Percentiles rank a stretch among this genome's conserved stretches.
These are phyloP conservation scores for Rhadina sibilatrix DNA, from an alignment of 2,113 vertebrate genomes.

Conservation along the genomic window DNA sequence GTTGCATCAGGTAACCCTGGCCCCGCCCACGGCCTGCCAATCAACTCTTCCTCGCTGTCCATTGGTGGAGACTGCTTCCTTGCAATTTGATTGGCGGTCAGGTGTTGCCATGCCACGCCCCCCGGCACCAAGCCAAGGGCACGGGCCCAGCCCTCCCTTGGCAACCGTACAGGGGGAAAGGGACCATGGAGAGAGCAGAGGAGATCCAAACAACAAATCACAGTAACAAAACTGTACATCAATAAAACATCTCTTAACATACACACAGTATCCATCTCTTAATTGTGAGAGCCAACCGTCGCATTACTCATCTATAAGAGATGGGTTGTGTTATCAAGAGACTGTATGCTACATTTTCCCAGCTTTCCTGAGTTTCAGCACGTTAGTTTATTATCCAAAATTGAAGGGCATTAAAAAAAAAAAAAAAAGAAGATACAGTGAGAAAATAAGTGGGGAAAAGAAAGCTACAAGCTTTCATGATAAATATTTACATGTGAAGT, in stretches of 20 bases:
- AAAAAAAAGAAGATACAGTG: background rate
- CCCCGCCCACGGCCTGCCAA: background rate
- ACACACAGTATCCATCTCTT: background rate
- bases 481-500: background rate
- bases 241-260: background rate
- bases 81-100: background rate
- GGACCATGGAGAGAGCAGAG: background rate
- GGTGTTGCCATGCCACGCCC: background rate
- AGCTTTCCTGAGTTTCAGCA: background rate
- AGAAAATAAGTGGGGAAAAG: background rate
- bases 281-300: background rate
- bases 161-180: background rate
- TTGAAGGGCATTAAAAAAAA: background rate
- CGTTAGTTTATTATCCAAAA: background rate
- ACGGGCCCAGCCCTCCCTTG: background rate
- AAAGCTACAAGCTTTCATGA: background rate
- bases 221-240: background rate
- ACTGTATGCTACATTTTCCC: background rate
- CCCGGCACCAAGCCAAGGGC: background rate
- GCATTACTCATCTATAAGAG: background rate
- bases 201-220: background rate
- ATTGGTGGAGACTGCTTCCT: background rate
- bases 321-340: background rate
- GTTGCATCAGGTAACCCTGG: background rate
- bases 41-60: background rate